Percentiles rank a stretch among this genome's conserved stretches.
Evolutionary conservation across 1,140 invertebrate genomes (phyloP).

Genomic region (Tetranychus urticae): DNA sequence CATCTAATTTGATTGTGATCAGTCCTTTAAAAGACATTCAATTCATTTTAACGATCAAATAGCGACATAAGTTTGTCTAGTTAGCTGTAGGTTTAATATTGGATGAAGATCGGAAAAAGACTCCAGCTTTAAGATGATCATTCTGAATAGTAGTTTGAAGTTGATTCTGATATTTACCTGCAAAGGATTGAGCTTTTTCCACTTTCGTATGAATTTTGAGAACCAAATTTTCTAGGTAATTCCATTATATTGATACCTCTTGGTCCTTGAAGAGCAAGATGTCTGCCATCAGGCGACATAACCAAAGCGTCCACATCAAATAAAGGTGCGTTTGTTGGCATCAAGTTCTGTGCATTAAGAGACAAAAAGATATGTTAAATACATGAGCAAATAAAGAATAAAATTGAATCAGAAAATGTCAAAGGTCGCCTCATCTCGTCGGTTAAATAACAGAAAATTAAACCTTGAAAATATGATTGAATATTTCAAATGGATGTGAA

Average conservation of each 20-base stretch:
- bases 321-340: conserved; percentile 18
- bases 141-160: not conserved
- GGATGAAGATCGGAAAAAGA: not conserved
- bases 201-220: not conserved
- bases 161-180: not conserved
- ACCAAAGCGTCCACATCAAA: conserved; percentile 19
- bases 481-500: too few species aligned
- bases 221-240: conserved; percentile 19
- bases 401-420: too few species aligned
- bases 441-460: too few species aligned
- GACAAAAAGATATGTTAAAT: not conserved
- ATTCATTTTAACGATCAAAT: too few species aligned
- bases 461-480: too few species aligned
- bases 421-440: too few species aligned
- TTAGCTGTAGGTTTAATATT: too few species aligned
- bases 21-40: too few species aligned
- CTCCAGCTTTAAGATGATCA: not conserved
- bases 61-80: too few species aligned
- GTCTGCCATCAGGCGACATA: conserved; percentile 17
- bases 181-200: not conserved
- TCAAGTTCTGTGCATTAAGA: conserved; percentile 17
- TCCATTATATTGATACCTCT: conserved; percentile 20
- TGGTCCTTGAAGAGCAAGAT: conserved; percentile 19
- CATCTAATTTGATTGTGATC: too few species aligned
- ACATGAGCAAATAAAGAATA: not conserved